phyloP scores from a whole-genome alignment of 2,797 vertebrate genomes.

The Silurus lanzhouensis region DNA sequence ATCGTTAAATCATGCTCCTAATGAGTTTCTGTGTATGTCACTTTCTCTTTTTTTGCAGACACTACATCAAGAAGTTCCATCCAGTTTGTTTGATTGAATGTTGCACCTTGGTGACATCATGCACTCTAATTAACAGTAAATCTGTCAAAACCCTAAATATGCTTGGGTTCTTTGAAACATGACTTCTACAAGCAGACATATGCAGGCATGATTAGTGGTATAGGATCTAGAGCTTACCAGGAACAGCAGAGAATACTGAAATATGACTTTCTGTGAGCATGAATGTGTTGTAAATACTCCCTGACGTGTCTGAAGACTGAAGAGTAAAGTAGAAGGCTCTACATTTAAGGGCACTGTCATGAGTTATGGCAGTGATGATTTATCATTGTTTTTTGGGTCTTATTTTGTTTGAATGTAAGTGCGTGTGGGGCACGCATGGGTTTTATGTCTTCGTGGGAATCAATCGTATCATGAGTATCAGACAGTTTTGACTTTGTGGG shows the following conservation, averaged over 20 bases:
- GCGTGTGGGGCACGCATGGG: background rate
- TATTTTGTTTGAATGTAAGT: background rate
- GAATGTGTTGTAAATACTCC: background rate
- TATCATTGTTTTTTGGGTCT: background rate
- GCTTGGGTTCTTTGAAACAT: background rate
- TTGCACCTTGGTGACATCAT: background rate
- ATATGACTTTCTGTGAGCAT: background rate
- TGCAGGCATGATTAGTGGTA: background rate
- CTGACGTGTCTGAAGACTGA: slow-evolving; percentile 1
- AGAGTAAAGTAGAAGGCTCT: background rate
- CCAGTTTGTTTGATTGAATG: background rate
- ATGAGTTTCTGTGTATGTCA: background rate
- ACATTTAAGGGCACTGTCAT: background rate
- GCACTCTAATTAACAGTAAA: background rate
- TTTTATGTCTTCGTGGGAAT: background rate
- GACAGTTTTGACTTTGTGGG: background rate
- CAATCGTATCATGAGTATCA: background rate
- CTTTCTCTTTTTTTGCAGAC: background rate
- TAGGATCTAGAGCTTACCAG: background rate
- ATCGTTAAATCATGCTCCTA: too few species aligned
- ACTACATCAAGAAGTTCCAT: background rate
- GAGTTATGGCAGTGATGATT: slow-evolving; percentile 6
- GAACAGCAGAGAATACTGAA: background rate
- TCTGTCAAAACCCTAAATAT: background rate
- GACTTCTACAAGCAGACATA: background rate